Base-by-base conservation (phyloP, 2,888 invertebrate genomes). In the Meteorus cinctellus region DNA sequence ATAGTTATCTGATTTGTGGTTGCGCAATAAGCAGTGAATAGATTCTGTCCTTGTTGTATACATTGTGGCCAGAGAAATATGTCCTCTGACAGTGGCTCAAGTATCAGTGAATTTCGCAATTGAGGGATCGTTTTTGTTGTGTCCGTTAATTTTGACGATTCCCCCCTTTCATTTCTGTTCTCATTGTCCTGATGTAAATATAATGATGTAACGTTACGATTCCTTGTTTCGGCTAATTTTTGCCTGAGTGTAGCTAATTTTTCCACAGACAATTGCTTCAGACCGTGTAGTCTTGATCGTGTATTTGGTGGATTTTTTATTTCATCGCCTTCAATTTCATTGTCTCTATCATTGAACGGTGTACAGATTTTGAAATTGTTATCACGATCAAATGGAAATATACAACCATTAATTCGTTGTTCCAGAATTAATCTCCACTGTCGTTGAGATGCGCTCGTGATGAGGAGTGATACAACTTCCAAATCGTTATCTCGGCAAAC, bases 401-500 rank as follows among this genome's bases (percentile, higher is more conserved):
- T 92, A 86, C 95, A 96, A 71, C 93, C 93, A 80, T 92, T 93
- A 2, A 94, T 93, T 81, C 94, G 93, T 85, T 96, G 95, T 87
- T 97, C 97, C 73, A 97, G 90, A 41, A 96, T 90, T 76, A 97
- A 90, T 81, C 95, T 94, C 94, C 96, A 97, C 86, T 97, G 97
- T 79, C 94, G 93, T 51, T 93, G 93, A 80, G 93, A 92, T 48
- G 92, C 92, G 74, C 93, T 93, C 10, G 95, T 94, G 84, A 97
- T 95, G 93, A 97, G 84, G 71, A 92, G 86, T 41, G 90, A 91
- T 66, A 91, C 90, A 73, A 92, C 90, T 81, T 94, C 94, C 36
- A 94, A 89, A 74, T 92, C 93, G 85, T 94, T 94, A 90, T 95
- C 95, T 85, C 93, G 93, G 86, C 95, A 94, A 81, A 96, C 92